A percentile compares a stretch with the other conserved stretches of the same genome.
Evolutionary conservation across 2,113 vertebrate species (phyloP).

Genomic region (Heterotilapia buettikoferi): DNA sequence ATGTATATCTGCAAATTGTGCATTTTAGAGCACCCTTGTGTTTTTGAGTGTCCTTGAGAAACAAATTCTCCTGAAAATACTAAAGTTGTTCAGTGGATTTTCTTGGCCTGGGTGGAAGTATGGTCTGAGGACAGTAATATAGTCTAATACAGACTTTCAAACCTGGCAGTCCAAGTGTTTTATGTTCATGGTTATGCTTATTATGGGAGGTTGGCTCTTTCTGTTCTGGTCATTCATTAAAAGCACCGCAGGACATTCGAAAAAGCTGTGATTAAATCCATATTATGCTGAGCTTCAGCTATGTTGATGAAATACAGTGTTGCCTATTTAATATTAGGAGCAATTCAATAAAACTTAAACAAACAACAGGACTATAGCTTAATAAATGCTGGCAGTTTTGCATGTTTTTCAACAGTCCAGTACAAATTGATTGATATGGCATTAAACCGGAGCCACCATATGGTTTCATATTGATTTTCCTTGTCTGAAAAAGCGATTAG

Average conservation of each 20-base stretch:
- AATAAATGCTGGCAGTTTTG: background rate
- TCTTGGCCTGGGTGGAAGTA: background rate
- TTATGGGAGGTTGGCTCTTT: background rate
- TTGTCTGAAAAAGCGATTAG: accelerated
- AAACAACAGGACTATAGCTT: background rate
- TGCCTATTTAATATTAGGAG: background rate
- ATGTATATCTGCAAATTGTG: background rate
- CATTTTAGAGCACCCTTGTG: background rate
- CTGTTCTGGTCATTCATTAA: background rate
- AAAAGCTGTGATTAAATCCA: background rate
- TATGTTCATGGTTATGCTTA: background rate
- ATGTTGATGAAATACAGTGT: background rate
- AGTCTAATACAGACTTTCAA: background rate
- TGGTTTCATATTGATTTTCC: background rate
- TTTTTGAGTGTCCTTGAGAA: background rate
- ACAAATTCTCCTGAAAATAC: background rate
- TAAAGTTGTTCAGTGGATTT: background rate
- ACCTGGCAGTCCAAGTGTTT: background rate
- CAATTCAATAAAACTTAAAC: background rate
- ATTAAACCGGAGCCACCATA: background rate
- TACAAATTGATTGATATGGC: background rate
- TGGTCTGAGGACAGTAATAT: background rate
- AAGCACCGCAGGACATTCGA: background rate
- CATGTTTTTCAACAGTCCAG: background rate
- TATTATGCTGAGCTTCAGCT: background rate